Conservation (phyloP, 2,797 vertebrate genomes). For the Mareca penelope region DNA sequence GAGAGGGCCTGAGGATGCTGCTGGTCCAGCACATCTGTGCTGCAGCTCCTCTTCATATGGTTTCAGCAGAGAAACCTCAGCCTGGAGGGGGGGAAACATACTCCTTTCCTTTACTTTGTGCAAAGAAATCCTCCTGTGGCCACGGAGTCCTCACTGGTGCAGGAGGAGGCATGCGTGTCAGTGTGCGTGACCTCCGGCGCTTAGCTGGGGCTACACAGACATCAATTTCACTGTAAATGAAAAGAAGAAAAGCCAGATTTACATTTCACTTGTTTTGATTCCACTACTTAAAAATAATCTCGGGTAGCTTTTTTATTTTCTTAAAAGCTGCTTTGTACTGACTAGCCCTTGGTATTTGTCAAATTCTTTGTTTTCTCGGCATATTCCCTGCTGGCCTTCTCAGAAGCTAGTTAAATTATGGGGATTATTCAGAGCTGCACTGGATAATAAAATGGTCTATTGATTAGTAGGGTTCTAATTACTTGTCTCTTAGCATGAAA, state of each 20-base stretch:
- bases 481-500: conserved; percentile 59
- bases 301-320: not conserved
- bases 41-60: not conserved
- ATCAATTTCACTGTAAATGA: not conserved
- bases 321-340: conserved; percentile 42
- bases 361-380: conserved; percentile 39
- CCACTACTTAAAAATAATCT: conserved; percentile 40
- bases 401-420: conserved; percentile 40
- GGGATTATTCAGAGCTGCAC: conserved; percentile 60
- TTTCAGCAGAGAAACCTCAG: not conserved
- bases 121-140: not conserved
- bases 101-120: not conserved
- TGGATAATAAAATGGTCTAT: conserved; percentile 64
- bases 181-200: not conserved
- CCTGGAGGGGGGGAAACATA: fast-evolving
- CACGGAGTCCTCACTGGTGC: not conserved
- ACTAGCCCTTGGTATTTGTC: conserved; percentile 11
- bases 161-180: not conserved
- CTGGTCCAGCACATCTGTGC: not conserved
- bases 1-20: not conserved
- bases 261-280: not conserved
- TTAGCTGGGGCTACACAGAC: not conserved
- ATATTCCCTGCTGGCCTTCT: conserved; percentile 41
- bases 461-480: conserved; percentile 68
- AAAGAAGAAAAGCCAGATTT: conserved; percentile 14